A percentile compares a stretch with the other conserved stretches of the same genome.
phyloP scores from a whole-genome alignment of 2,888 invertebrate genomes.

The Idaea straminata region DNA sequence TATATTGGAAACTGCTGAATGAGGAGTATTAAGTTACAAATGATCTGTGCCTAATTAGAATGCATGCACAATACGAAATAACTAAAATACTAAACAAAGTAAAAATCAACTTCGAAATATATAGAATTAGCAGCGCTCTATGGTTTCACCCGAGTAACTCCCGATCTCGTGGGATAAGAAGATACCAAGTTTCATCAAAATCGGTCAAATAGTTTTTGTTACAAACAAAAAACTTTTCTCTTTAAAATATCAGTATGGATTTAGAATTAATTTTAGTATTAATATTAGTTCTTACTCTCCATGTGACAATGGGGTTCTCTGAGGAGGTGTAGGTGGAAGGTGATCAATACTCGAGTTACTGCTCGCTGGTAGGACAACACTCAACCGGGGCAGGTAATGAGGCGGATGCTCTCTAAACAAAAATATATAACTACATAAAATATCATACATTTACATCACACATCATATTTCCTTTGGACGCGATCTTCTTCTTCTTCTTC shows the following conservation, averaged over 20 bases:
- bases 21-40: neutral
- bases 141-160: too few relatives aligned
- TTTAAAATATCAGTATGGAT: too few relatives aligned
- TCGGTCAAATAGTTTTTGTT: too few relatives aligned
- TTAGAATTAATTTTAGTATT: slow-evolving; percentile 2
- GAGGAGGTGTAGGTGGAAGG: slow-evolving; percentile 35
- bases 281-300: slow-evolving; percentile 60
- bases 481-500: too few relatives aligned
- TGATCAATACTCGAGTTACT: slow-evolving; percentile 59
- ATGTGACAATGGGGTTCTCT: slow-evolving; percentile 52
- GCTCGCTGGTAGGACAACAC: slow-evolving; percentile 64
- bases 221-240: too few relatives aligned
- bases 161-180: neutral
- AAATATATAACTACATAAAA: neutral
- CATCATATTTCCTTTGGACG: too few relatives aligned
- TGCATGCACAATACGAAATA: neutral
- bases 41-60: slow-evolving; percentile 4
- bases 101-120: neutral
- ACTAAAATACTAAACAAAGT: neutral
- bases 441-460: neutral
- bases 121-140: too few relatives aligned
- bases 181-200: neutral
- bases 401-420: slow-evolving; percentile 57
- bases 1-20: neutral
- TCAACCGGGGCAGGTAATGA: slow-evolving; percentile 63